These are phyloP conservation scores for Cylloceria caligata DNA, from an alignment of 2,888 invertebrate genomes.

Conservation along the genomic window DNA sequence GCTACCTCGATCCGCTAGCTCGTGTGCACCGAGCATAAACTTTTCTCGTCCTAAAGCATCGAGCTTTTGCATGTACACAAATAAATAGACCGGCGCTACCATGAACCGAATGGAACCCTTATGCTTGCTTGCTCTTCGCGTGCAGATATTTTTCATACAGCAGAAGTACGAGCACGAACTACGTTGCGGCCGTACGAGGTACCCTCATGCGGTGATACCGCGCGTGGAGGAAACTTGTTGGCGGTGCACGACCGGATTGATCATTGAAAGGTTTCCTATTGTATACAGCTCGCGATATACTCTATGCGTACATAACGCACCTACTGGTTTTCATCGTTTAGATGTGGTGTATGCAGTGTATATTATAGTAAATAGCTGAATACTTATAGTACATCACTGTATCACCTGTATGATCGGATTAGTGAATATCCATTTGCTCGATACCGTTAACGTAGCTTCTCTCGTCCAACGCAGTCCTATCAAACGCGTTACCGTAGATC, in stretches of 20 bases:
- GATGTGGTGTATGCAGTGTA: background rate
- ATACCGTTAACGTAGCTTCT: background rate
- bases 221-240: background rate
- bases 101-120: slow-evolving; percentile 76
- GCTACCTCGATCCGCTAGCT: background rate
- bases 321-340: background rate
- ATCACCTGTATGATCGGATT: no score
- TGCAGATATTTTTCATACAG: background rate
- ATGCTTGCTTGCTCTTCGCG: slow-evolving; percentile 44
- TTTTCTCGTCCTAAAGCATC: background rate
- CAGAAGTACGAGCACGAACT: background rate
- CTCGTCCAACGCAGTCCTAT: background rate
- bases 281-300: no score
- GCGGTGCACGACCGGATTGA: slow-evolving; percentile 6
- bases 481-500: slow-evolving; percentile 11
- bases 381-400: no score
- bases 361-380: no score
- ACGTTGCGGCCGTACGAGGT: background rate
- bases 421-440: background rate
- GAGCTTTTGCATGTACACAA: slow-evolving; percentile 56
- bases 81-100: slow-evolving; percentile 76
- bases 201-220: background rate
- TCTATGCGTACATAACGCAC: no score
- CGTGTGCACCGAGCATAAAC: background rate
- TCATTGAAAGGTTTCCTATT: slow-evolving; percentile 13